A percentile compares a stretch with the other conserved stretches of the same genome.
These are phyloP conservation scores for Aegithalos caudatus DNA, from an alignment of 2,113 vertebrate species.

Conservation along the genomic window DNA sequence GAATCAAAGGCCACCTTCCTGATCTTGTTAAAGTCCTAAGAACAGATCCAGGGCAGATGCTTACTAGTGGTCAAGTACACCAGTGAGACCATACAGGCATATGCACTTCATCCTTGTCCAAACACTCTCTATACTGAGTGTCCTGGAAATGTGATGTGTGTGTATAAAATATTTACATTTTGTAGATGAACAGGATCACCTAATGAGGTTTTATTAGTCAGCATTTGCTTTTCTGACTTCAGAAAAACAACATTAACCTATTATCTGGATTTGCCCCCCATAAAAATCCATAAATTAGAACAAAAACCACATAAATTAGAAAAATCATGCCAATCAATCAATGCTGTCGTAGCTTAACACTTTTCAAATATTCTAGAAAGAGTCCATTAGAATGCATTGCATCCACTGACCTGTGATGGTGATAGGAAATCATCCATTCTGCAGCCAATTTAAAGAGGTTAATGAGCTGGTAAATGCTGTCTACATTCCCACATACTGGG, in stretches of 20 bases:
- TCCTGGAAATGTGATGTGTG: background rate
- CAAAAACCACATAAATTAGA: background rate
- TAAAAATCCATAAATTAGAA: background rate
- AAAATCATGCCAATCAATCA: background rate
- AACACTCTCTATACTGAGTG: background rate
- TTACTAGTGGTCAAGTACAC: background rate
- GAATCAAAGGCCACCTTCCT: background rate
- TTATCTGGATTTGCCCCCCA: background rate
- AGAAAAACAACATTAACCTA: background rate
- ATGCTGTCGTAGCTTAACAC: background rate
- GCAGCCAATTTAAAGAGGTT: constrained; percentile 33
- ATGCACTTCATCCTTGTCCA: background rate
- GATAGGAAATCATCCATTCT: constrained; percentile 32
- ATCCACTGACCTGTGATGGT: background rate
- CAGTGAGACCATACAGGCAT: background rate
- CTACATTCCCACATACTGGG: constrained; percentile 20
- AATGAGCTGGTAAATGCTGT: constrained; percentile 53
- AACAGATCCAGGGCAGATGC: background rate
- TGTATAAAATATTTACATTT: background rate
- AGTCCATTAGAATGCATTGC: background rate
- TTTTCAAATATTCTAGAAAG: background rate
- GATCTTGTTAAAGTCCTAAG: background rate
- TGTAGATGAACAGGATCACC: background rate
- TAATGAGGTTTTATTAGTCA: background rate
- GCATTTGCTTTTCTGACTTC: background rate